Base-by-base conservation (phyloP, 2,113 vertebrate genomes). In the Nematolebias whitei region DNA sequence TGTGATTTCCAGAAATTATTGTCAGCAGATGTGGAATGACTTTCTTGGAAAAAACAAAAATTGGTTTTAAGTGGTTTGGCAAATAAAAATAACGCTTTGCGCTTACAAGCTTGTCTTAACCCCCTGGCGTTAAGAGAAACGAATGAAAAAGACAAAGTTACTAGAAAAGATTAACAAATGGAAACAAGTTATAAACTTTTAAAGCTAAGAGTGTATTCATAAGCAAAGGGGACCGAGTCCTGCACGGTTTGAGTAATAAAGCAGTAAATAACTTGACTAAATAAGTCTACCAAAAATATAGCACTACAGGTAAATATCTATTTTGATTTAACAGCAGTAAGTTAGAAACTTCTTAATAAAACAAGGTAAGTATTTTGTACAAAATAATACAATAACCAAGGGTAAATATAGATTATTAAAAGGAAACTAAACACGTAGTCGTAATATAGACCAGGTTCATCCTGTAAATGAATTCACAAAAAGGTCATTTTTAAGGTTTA, bases 1-100 rank as follows among this genome's bases (percentile, higher is more conserved):
- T 47, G 57, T 9, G 43, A 32, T 35, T 47, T 60, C 57, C 57
- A 60, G 2, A 47, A 35, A 15, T 35, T 60, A 2, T 3, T 14
- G 12, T 60, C 41, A 32, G 16, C 23, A 59, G 40, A 26, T 60
- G n/a, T 32, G 24, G 56, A 59, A 20, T 45, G 56, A 29, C 56
- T 59, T 5, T 60, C 40, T 58, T 60, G 26, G 1, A 47, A 47
- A 45, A 47, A 60, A 19, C 29, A 49, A 45, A 60, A 45, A 45
- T 45, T 24, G 14, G 16, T 45, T 45, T 47, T 45, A 60, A n/a
- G 11, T 44, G 24, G 3, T 26, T 58, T 44, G 12, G 39, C 40
- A 58, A 41, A 52, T 11, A 52, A 52, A 9, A 52, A 52, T 18
- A 52, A 49, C 5, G 48, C 48, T 24, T 50, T 50, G 23, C 13